These are phyloP conservation scores for Thereuonema tuberculata DNA, from an alignment of 1,140 invertebrate species.

Conservation along the genomic window DNA sequence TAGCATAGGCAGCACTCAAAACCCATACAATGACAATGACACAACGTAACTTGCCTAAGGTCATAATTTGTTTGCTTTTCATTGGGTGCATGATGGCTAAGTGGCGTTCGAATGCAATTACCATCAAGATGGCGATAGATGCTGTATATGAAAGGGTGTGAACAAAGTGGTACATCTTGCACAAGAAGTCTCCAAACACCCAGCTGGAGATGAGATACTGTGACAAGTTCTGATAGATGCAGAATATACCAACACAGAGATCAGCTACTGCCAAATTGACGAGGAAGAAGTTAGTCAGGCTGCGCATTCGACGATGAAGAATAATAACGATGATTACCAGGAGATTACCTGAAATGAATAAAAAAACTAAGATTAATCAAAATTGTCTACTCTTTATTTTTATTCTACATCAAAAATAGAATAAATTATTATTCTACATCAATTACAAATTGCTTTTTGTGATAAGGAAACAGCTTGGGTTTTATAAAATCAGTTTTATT, in stretches of 20 bases:
- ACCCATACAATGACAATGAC: constrained; percentile 60
- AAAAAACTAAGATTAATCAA: constrained; percentile 4
- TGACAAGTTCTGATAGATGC: constrained; percentile 66
- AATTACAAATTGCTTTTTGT: neutral
- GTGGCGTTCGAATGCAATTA: constrained; percentile 67
- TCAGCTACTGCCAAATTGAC: constrained; percentile 69
- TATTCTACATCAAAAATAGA: neutral
- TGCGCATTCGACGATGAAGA: constrained; percentile 54
- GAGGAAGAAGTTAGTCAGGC: constrained; percentile 70
- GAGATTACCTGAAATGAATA: constrained; percentile 51
- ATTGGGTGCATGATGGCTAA: constrained; percentile 69
- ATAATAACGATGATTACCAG: constrained; percentile 67
- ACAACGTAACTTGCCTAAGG: constrained; percentile 48
- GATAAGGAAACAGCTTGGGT: too few relatives aligned
- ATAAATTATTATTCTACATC: neutral
- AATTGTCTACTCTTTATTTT: neutral
- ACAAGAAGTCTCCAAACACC: constrained; percentile 61
- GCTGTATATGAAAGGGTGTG: constrained; percentile 64
- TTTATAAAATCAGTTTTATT: too few relatives aligned
- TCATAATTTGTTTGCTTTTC: constrained; percentile 58
- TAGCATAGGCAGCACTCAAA: constrained; percentile 54
- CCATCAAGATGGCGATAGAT: constrained; percentile 62
- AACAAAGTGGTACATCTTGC: constrained; percentile 70
- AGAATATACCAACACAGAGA: constrained; percentile 69
- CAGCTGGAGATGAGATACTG: constrained; percentile 61